Conservation (phyloP, 23 tunicate species). For the Phallusia fumigata region DNA sequence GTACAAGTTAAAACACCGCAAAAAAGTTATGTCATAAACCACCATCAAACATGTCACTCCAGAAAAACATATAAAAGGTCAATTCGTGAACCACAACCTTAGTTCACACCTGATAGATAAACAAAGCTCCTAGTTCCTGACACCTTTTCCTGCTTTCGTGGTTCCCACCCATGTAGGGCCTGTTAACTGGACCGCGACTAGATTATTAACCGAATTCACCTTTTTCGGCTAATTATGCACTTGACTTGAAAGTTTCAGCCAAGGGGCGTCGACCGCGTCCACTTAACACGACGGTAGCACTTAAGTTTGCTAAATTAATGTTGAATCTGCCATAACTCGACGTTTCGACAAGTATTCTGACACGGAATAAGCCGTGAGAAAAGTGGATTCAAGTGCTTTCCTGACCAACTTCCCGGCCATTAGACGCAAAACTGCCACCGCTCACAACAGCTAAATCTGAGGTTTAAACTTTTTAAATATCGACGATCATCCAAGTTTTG, state of each 20-base stretch:
- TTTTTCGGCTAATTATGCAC: background rate
- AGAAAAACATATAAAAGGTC: too few relatives aligned
- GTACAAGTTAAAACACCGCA: too few relatives aligned
- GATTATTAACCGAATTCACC: background rate
- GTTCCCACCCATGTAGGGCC: background rate
- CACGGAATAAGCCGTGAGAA: constrained; percentile 7
- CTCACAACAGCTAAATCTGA: background rate
- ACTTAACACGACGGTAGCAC: background rate
- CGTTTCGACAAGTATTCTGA: background rate
- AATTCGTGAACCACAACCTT: background rate
- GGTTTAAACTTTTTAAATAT: background rate
- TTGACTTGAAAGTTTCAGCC: constrained; percentile 6
- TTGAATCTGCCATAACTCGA: background rate
- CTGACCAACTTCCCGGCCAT: constrained; percentile 7
- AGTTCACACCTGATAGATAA: background rate
- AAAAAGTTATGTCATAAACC: too few relatives aligned
- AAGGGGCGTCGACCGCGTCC: constrained; percentile 15
- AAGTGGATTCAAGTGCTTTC: constrained; percentile 13
- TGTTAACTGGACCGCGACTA: background rate
- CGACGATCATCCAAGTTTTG: background rate
- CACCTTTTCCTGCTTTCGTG: background rate
- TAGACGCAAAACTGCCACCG: background rate
- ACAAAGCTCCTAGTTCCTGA: background rate
- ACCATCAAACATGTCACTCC: too few relatives aligned
- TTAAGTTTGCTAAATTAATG: background rate